Evolutionary conservation across 2,113 vertebrate species (phyloP), one percentile per base, ranked within the genome.

Genomic region (Zapus hudsonius): DNA sequence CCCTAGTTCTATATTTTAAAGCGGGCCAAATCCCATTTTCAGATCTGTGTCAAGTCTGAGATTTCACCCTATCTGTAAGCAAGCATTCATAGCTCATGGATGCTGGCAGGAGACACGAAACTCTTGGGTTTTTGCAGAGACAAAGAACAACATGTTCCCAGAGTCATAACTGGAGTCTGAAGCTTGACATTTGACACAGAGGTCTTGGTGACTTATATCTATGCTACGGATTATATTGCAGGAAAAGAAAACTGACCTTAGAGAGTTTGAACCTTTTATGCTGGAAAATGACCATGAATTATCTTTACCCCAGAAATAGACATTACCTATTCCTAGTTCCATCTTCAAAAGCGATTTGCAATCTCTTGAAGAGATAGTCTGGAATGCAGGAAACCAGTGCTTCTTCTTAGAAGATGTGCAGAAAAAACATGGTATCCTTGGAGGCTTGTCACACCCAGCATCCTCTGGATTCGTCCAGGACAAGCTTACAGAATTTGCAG

Each of bases 1-100:
- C n/a, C n/a, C n/a, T n/a, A n/a, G n/a, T n/a, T n/a, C n/a, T n/a
- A 40, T 87, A 52, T 69, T 93, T 80, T 89, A 78, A 29, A 66
- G 13, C 59, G n/a, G 33, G 19, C 25, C 59, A 69, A 20, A 63
- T 76, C 17, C 55, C 76, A 55, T 81, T n/a, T n/a, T 42, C 79
- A 47, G 81, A 66, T 67, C 36, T 93, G 20, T 74, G 63, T 87
- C 89, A 59, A n/a, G 22, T 70, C 57, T 94, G 75, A 42, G 23
- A 88, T 81, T 89, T 95, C 84, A 80, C 44, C 1, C 0, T 74
- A 15, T 66, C 55, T 67, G 42, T n/a, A 91, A 47, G 31, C 13
- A 86, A 74, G 74, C 11, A 42, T 1, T 4, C 27, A 73, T 2
- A 44, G 42, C 72, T 91, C 40, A 69, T 9, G 1, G 63, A 63